Conservation (phyloP, 2,797 vertebrate species). For the Eulemur mongoz region DNA sequence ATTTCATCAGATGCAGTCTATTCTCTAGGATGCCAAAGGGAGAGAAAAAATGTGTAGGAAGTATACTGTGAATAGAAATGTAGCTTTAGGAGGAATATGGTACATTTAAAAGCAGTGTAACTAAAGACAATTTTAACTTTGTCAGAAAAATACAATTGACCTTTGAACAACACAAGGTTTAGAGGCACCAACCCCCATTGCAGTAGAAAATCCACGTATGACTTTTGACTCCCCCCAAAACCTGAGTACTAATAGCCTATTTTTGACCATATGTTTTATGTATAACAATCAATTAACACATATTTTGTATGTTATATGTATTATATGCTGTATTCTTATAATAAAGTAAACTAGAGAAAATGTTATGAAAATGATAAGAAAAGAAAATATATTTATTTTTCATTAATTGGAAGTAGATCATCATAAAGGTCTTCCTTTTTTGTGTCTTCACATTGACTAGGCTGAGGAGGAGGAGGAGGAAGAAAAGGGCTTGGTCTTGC, state of each 20-base stretch:
- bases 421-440: neutral
- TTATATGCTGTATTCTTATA: neutral
- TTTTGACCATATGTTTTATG: neutral
- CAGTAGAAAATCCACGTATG: neutral
- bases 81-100: neutral
- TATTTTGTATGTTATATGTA: neutral
- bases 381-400: neutral
- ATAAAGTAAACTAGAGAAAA: neutral
- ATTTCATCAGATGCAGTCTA: neutral
- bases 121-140: neutral
- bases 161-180: neutral
- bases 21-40: slow-evolving; percentile 3
- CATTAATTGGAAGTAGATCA: neutral
- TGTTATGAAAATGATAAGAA: neutral
- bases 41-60: neutral
- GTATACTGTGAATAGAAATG: neutral
- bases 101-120: slow-evolving; percentile 30
- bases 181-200: neutral
- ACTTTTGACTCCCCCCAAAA: neutral
- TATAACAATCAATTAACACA: neutral
- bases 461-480: neutral
- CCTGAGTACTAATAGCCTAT: neutral
- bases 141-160: neutral
- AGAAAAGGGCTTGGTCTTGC: neutral
- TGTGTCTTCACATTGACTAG: neutral